Evolutionary conservation across 1,140 invertebrate genomes (phyloP), one percentile per base, ranked within the genome.

Genomic region (Caenorhabditis latens): DNA sequence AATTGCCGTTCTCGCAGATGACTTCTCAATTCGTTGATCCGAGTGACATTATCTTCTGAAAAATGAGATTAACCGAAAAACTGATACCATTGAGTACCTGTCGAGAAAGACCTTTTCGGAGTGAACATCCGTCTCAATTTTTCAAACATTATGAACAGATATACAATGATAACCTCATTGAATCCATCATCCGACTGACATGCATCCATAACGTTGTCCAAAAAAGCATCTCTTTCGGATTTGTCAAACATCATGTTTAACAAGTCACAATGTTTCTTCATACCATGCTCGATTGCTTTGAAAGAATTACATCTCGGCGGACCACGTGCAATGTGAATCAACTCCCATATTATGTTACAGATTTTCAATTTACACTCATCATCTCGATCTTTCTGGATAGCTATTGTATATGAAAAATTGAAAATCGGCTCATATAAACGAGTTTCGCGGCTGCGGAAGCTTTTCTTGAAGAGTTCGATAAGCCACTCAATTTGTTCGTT

Each of bases 251-350:
- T 79, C n/a, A 79, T 50, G 13, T 42, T 42, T 21, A 79, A 50
- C n/a, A 79, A n/a, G 53, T 79, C 71, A 79, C 71, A 79, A 50
- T 79, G 71, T n/a, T 79, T 79, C n/a, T 53, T 79, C 71, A 79
- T 79, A 53, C 71, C 71, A 24, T 79, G 71, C 19, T 79, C 71
- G 46, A 79, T 79, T 14, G 71, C 19, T 79, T 79, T 79, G 71
- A 79, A 79, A 4, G 71, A 79, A 21, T 4, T 24, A 32, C 71
- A 79, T 79, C 71, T 79, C 24, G 71, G 71, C 11, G 71, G 71
- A 8, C 71, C 71, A 24, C 71, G 46, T 8, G 71, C 71, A 24
- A 79, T 79, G 40, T 53, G n/a, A 24, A 79, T 79, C 71, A 79
- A 24, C n/a, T 79, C 71, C 71, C 71, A 79, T 5, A 79, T 79